Evolutionary conservation across 2,888 invertebrate species (phyloP), one percentile per base, ranked within the genome.

Genomic region (Tubiluchus corallicola): DNA sequence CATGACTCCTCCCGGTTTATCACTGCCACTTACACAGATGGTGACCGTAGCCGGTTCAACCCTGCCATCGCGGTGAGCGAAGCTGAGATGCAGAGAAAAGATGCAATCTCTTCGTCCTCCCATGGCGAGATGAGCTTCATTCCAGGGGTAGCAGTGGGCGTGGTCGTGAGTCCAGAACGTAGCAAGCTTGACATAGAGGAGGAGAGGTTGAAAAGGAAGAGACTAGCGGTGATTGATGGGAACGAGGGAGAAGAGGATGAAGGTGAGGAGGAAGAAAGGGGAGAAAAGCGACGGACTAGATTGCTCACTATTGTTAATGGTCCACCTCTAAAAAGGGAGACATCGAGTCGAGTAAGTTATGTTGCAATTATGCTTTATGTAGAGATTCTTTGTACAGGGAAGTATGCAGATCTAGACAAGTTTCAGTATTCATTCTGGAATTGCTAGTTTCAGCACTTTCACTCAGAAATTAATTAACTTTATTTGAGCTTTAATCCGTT

Each of bases 101-200:
- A n/a, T n/a, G n/a, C n/a, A 4, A 18, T n/a, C 21, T 38, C 20
- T 9, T n/a, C 38, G 9, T 21, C 20, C 9, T 15, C 20, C 15
- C 21, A 20, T 17, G 39, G 20, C 18, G 19, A 21, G 17, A n/a
- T n/a, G n/a, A n/a, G n/a, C n/a, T n/a, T n/a, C n/a, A n/a, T n/a
- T n/a, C n/a, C n/a, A n/a, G 29, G 29, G 9, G 29, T 9, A 9
- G 29, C 29, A n/a, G 9, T 9, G 9, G 29, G 29, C 29, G 29
- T 29, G 9, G n/a, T 29, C 29, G 29, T n/a, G 5, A 29, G 29
- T n/a, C 29, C 29, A 9, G 29, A 29, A n/a, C 9, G n/a, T 9
- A 63, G 63, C 49, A 59, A 59, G 45, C 51, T 65, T 17, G 64
- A 65, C 51, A 47, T 57, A 21, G 56, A 59, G 40, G 61, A 59